A percentile compares a stretch with the other conserved stretches of the same genome.
Evolutionary conservation across 2,113 vertebrate genomes (phyloP).

Genomic region (Erpornis zantholeuca): DNA sequence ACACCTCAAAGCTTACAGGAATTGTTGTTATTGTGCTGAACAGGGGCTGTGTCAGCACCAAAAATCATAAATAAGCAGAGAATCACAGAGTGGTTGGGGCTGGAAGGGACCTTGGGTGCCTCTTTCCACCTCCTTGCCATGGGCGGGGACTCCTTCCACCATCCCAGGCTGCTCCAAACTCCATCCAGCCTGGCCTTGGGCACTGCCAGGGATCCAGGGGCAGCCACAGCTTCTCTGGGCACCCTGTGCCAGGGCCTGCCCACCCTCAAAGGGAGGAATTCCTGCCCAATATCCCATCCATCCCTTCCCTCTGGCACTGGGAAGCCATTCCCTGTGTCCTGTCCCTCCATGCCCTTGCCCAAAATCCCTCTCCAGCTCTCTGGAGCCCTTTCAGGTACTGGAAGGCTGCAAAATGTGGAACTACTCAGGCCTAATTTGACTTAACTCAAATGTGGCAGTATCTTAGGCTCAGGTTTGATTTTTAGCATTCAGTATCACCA

Average conservation of each 20-base stretch:
- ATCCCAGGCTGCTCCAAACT: accelerated
- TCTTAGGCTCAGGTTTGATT: neutral
- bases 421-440: neutral
- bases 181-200: accelerated
- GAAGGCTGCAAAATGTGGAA: neutral
- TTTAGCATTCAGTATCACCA: neutral
- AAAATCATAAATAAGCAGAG: neutral
- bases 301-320: neutral
- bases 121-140: accelerated
- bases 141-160: neutral
- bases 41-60: neutral
- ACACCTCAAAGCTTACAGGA: neutral
- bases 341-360: neutral
- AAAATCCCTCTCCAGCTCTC: neutral
- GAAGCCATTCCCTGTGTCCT: accelerated
- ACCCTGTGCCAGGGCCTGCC: neutral
- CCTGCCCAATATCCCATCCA: neutral
- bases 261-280: accelerated
- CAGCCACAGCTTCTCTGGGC: neutral
- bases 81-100: neutral
- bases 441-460: neutral
- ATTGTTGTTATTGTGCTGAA: neutral
- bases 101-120: neutral
- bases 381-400: neutral
- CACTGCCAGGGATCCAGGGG: neutral